phyloP scores from a whole-genome alignment of 2,113 vertebrate species.

The Mixornis gularis region DNA sequence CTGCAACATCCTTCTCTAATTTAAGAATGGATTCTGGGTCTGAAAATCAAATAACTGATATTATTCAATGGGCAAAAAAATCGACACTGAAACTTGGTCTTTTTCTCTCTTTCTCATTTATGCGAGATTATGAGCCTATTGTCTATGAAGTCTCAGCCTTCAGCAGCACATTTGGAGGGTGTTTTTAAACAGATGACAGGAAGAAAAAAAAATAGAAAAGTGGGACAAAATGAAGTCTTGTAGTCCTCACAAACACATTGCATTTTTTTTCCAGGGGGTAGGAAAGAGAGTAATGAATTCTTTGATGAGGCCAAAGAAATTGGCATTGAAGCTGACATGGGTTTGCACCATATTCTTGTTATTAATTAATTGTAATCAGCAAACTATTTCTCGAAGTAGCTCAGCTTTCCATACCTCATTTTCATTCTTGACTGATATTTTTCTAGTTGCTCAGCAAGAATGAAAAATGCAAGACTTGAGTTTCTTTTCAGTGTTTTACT shows the following conservation, averaged over 20 bases:
- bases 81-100: slow-evolving; percentile 10
- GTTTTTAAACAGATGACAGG: slow-evolving; percentile 20
- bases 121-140: slow-evolving; percentile 12
- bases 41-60: slow-evolving; percentile 35
- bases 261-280: neutral
- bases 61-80: slow-evolving; percentile 25
- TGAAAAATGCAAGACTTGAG: neutral
- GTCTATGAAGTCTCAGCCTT: neutral
- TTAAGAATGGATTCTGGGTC: slow-evolving; percentile 11
- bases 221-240: neutral
- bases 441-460: slow-evolving; percentile 4
- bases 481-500: neutral
- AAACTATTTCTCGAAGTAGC: slow-evolving; percentile 2
- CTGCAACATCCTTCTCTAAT: slow-evolving; percentile 10
- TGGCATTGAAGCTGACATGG: neutral
- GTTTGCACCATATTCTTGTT: neutral
- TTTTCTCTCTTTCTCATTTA: slow-evolving; percentile 29
- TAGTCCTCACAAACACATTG: neutral
- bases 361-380: slow-evolving; percentile 11
- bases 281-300: neutral
- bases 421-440: slow-evolving; percentile 25
- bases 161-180: neutral
- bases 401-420: neutral
- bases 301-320: neutral
- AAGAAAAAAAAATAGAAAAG: neutral